phyloP scores from a whole-genome alignment of 2,797 vertebrate genomes.

The Eremophila alpestris region DNA sequence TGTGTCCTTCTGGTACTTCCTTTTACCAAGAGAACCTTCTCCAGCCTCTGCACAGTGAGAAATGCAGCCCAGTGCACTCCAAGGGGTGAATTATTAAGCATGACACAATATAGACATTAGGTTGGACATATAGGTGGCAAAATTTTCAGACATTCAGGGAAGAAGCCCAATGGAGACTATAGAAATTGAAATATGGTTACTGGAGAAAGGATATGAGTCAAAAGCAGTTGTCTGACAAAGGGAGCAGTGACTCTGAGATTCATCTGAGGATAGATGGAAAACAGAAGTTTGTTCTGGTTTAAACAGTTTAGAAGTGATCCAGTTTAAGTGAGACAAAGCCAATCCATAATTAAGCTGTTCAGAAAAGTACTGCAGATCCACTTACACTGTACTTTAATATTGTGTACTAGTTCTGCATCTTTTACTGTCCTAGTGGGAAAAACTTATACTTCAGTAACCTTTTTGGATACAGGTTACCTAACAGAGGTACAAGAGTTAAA shows the following conservation, averaged over 20 bases:
- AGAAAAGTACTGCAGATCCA: not conserved
- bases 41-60: not conserved
- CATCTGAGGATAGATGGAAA: not conserved
- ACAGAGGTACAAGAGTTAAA: not conserved
- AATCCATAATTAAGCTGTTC: not conserved
- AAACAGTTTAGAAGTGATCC: not conserved
- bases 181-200: not conserved
- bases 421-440: not conserved
- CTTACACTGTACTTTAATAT: not conserved
- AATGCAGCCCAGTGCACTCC: not conserved
- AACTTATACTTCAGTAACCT: not conserved
- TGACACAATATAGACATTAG: not conserved
- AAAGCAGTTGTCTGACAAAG: not conserved
- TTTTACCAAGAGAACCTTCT: not conserved
- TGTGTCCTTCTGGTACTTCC: not conserved
- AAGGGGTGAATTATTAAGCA: not conserved
- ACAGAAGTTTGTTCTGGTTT: not conserved
- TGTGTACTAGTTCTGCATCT: not conserved
- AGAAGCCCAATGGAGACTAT: not conserved
- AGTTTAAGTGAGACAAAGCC: not conserved
- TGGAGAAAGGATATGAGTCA: not conserved
- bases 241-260: not conserved
- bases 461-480: not conserved
- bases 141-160: not conserved
- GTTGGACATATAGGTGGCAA: not conserved